Percentiles rank a stretch among this genome's conserved stretches.
Evolutionary conservation across 2,797 vertebrate species (phyloP).

Genomic region (Malacoraja senta): DNA sequence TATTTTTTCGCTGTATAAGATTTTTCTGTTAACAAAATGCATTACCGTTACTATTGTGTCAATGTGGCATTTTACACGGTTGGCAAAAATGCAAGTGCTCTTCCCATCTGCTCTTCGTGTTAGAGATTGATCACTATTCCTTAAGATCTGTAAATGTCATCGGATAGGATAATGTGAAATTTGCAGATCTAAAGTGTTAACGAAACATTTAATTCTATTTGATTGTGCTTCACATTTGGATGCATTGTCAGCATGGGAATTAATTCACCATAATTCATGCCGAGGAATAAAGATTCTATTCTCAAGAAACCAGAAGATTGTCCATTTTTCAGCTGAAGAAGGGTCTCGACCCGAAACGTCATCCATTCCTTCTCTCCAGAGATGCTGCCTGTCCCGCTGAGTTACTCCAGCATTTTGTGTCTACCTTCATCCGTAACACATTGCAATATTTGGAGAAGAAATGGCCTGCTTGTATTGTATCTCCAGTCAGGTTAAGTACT

Average conservation of each 20-base stretch:
- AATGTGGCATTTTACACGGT: not conserved
- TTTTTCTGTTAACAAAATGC: not conserved
- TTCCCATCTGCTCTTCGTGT: slow-evolving; percentile 1
- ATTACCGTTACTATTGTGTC: not conserved
- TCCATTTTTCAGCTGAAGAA: too few relatives aligned
- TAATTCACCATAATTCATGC: too few relatives aligned
- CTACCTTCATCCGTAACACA: not conserved
- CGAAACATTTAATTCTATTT: not conserved
- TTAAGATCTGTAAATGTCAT: not conserved
- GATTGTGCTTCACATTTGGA: too few relatives aligned
- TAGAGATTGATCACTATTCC: not conserved
- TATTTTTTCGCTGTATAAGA: slow-evolving; percentile 29
- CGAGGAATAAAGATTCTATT: not conserved
- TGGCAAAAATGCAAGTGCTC: not conserved
- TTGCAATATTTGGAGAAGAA: not conserved
- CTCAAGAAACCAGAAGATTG: not conserved
- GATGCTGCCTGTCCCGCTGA: too few relatives aligned
- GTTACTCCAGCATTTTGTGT: too few relatives aligned
- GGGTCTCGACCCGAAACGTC: too few relatives aligned
- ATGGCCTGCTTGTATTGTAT: not conserved
- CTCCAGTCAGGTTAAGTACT: not conserved
- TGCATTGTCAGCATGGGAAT: too few relatives aligned
- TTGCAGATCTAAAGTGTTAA: not conserved
- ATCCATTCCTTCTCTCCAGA: too few relatives aligned
- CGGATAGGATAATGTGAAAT: not conserved